Conservation (phyloP, 2,797 vertebrate species). For the Rhynchotus rufescens region DNA sequence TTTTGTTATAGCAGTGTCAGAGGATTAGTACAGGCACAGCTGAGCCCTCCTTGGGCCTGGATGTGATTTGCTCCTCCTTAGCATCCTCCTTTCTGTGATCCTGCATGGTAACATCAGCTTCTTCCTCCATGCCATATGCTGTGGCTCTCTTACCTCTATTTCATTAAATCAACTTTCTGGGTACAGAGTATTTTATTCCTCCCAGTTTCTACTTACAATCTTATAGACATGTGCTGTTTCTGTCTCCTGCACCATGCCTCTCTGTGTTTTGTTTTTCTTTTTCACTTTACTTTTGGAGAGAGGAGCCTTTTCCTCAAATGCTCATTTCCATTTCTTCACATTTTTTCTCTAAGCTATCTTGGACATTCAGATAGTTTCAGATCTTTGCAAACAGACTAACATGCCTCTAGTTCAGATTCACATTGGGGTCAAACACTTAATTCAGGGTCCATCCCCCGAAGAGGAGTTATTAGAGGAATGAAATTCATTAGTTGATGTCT, state of each 20-base stretch:
- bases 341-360: not conserved
- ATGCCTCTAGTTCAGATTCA: not conserved
- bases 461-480: not conserved
- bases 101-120: not conserved
- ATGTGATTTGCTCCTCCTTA: accelerated
- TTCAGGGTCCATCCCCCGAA: not conserved
- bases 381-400: not conserved
- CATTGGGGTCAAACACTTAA: not conserved
- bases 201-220: not conserved
- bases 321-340: not conserved
- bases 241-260: not conserved
- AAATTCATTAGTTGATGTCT: not conserved
- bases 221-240: not conserved
- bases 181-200: not conserved
- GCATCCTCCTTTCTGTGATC: not conserved
- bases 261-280: accelerated
- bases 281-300: not conserved
- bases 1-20: accelerated
- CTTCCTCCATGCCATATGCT: not conserved
- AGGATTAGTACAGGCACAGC: not conserved
- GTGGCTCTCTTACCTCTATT: not conserved
- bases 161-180: not conserved
- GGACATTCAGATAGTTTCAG: not conserved
- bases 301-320: not conserved
- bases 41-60: not conserved